These are phyloP conservation scores for Ictalurus punctatus DNA, from an alignment of 2,113 vertebrate species.

Conservation along the genomic window DNA sequence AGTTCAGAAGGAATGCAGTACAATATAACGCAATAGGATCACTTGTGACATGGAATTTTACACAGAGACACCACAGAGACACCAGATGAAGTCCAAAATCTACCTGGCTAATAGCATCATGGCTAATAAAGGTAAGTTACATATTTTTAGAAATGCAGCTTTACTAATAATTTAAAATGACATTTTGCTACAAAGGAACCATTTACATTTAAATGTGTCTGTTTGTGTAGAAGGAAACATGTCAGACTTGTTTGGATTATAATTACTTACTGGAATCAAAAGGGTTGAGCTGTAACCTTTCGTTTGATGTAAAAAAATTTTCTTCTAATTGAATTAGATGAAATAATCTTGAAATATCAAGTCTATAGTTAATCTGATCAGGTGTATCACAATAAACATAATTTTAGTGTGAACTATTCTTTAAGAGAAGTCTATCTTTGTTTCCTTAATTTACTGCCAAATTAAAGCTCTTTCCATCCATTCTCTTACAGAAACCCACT, in stretches of 20 bases:
- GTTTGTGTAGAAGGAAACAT: not conserved
- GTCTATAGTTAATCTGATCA: not conserved
- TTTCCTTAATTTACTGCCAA: not conserved
- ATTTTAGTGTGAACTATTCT: not conserved
- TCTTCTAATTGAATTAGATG: not conserved
- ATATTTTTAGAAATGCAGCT: not conserved
- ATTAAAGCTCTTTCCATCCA: not conserved
- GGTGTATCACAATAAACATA: not conserved
- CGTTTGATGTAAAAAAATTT: not conserved
- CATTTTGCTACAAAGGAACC: not conserved
- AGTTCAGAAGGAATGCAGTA: not conserved
- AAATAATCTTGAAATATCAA: not conserved
- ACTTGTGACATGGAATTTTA: not conserved
- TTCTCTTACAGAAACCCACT: too few species aligned
- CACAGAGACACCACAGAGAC: not conserved
- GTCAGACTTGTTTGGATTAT: not conserved
- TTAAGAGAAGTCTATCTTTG: too few species aligned
- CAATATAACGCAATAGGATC: not conserved
- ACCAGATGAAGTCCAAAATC: not conserved
- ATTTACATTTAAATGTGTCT: not conserved
- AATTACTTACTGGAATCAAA: not conserved
- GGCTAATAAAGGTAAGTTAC: not conserved
- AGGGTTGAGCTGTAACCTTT: not conserved
- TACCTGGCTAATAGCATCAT: not conserved
- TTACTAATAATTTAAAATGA: not conserved